phyloP scores from a whole-genome alignment of 2,797 vertebrate genomes.

The Myotis pilosus region DNA sequence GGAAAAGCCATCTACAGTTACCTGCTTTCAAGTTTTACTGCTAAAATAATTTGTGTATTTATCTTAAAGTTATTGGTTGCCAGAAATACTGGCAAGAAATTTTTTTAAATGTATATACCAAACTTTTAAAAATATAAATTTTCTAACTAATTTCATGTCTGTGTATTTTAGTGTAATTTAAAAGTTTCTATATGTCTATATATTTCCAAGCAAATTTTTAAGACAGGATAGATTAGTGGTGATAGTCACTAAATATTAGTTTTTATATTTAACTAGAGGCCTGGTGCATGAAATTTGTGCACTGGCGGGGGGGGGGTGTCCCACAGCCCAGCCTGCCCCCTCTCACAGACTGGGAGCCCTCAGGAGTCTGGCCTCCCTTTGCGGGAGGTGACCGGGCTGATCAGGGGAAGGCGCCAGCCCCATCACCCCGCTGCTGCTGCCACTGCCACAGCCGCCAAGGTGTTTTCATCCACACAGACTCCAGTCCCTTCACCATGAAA shows the following conservation, averaged over 20 bases:
- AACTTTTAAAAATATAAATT: background rate
- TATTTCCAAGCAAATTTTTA: background rate
- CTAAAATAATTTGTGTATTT: background rate
- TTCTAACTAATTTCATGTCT: background rate
- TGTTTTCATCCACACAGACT: too few relatives aligned
- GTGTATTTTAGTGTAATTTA: background rate
- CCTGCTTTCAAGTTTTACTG: background rate
- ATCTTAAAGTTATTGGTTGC: background rate
- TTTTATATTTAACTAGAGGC: background rate
- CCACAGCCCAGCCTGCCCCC: too few relatives aligned
- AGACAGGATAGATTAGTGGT: background rate
- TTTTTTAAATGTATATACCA: background rate
- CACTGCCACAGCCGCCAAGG: too few relatives aligned
- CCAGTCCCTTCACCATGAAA: too few relatives aligned
- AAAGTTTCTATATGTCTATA: background rate
- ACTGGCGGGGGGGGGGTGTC: rapidly evolving
- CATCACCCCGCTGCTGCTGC: too few relatives aligned
- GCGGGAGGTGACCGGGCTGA: too few relatives aligned
- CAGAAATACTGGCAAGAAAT: background rate
- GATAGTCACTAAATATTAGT: background rate
- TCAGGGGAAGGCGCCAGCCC: too few relatives aligned
- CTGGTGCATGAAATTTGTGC: too few relatives aligned
- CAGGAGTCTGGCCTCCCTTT: too few relatives aligned
- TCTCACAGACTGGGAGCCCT: too few relatives aligned
- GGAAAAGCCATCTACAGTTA: background rate